Evolutionary conservation across 2,113 vertebrate species (phyloP), one percentile per base, ranked within the genome.

Genomic region (Nycticebus coucang): DNA sequence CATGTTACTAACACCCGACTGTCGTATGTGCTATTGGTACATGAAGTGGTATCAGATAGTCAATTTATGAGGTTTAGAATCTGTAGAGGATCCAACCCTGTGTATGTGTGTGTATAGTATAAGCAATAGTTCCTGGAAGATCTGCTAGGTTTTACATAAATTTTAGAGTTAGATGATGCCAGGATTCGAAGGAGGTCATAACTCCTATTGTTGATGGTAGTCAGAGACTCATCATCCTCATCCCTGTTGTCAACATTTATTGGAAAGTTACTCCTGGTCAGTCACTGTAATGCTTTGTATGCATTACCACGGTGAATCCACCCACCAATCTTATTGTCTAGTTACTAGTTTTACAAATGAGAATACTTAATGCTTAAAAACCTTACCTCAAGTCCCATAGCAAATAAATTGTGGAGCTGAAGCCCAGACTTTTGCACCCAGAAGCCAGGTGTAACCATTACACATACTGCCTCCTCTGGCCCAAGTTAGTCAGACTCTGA

Each of bases 311-410:
- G 15, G 3, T 84, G 37, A 60, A 9, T 74, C 35, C 37, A 79
- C 4, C 7, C n/a, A 64, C 22, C 22, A 82, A 37, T 72, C 10
- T n/a, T 59, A 5, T 71, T 41, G 71, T 37, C 41, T 35, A 30
- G 9, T 93, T 89, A 59, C 59, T 59, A 59, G 15, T 92, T 55
- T 86, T 68, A 79, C 12, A 88, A 85, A 94, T 72, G 45, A 80
- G 30, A 87, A 93, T 45, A 89, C 30, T 50, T 26, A 79, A 62
- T 21, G 19, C 3, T 82, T 83, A 57, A 33, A 64, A 18, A 82
- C 77, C 71, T 71, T 79, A 72, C 7, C 12, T 94, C 37, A 77
- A 55, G 17, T 93, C 24, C 37, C 17, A 82, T 2, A 88, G 28
- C 6, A 71, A 85, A 71, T 68, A 50, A 81, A 57, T 41, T 41